Evolutionary conservation across 2,113 vertebrate species (phyloP).

Genomic region (Pionites leucogaster): DNA sequence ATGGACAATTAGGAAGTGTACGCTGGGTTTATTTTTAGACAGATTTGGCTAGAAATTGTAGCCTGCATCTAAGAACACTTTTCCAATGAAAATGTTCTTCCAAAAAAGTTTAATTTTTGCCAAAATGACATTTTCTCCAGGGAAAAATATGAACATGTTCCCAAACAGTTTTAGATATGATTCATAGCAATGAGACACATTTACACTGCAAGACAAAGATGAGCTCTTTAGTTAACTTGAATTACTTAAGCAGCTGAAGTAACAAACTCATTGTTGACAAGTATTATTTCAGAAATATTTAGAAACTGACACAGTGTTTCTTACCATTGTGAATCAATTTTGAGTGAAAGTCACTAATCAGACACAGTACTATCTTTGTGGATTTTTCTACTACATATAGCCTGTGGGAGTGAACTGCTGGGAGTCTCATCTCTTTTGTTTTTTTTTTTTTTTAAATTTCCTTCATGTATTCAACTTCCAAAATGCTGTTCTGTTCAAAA

Average conservation of each 20-base stretch:
- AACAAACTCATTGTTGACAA: neutral
- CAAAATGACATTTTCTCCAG: slow-evolving; percentile 18
- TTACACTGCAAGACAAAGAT: neutral
- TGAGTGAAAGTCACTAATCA: neutral
- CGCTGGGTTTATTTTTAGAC: neutral
- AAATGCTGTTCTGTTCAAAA: neutral
- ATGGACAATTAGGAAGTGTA: neutral
- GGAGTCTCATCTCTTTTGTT: neutral
- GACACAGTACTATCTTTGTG: neutral
- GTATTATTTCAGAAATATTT: slow-evolving; percentile 12
- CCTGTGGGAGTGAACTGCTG: neutral
- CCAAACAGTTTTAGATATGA: slow-evolving; percentile 18
- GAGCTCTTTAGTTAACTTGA: neutral
- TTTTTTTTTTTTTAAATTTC: neutral
- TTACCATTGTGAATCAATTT: neutral
- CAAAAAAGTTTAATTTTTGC: slow-evolving; percentile 28
- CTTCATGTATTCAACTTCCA: neutral
- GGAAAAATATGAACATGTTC: neutral
- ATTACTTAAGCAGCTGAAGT: slow-evolving; percentile 5
- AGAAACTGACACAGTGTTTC: neutral
- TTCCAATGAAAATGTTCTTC: slow-evolving; percentile 12
- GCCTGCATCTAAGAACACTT: neutral
- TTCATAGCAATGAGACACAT: neutral
- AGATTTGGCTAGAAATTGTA: slow-evolving; percentile 6
- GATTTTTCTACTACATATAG: neutral